Base-by-base conservation (phyloP, 2,113 vertebrate genomes). In the Lathamus discolor region DNA sequence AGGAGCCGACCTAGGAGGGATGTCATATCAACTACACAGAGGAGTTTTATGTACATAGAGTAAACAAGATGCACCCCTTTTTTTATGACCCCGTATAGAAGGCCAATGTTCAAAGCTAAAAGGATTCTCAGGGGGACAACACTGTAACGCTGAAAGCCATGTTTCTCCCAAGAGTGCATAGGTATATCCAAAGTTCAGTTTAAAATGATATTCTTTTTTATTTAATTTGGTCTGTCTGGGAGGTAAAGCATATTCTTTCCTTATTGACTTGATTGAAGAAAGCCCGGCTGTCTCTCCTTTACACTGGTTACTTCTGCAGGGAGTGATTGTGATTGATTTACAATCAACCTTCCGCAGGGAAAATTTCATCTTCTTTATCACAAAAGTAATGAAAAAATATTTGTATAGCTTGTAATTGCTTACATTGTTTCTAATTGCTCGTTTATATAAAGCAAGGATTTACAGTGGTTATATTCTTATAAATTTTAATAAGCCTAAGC, bases 351-450 rank as follows among this genome's bases (percentile, higher is more conserved):
- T 90, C 83, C 2, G 2, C 55, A 51, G 55, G 85, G 61, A 90
- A 93, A 93, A 75, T 68, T 43, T 90, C 7, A 88, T 68, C 52
- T 24, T 43, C 35, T 88, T 86, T 83, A 90, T 64, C 51, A 96
- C 51, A 86, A 70, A 93, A 96, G 63, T 59, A 88, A 70, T 75
- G 55, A 63, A 83, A 93, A 95, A 59, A 63, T 68, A 88, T 68
- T 86, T 80, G 28, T 70, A 70, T 54, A 59, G 28, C 59, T 94
- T 90, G 41, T 86, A 94, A 90, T 94, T 83, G 72, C 72, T 90
- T 77, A 86, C 16, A 55, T 86, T 95, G 83, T 86, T 95, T 92
- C 80, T 93, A 93, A 91, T 67, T 68, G 37, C 46, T 91, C 55
- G 35, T 83, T 95, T 86, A 75, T 83, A 51, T 82, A 90, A 94